These are phyloP conservation scores for Mirza zaza DNA, from an alignment of 2,113 vertebrate species.

Conservation along the genomic window DNA sequence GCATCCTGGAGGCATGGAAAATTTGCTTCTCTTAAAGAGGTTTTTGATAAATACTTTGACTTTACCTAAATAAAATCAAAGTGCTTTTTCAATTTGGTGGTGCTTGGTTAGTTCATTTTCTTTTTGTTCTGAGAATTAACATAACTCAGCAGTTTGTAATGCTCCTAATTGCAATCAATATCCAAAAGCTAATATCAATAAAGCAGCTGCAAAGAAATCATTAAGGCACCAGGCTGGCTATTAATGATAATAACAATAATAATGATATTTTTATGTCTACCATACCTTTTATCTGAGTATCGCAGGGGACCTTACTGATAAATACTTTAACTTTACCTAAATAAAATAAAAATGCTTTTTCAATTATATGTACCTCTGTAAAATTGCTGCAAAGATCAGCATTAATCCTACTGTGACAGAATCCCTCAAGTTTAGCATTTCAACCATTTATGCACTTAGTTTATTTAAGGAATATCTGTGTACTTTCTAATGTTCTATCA, in stretches of 20 bases:
- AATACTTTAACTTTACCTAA: neutral
- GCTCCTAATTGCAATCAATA: neutral
- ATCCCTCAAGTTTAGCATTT: neutral
- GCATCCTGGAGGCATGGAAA: neutral
- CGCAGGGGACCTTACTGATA: neutral
- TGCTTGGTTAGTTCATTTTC: neutral
- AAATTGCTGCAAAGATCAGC: neutral
- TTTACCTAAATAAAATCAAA: neutral
- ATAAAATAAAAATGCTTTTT: neutral
- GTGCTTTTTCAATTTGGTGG: neutral
- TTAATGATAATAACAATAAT: neutral
- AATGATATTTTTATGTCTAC: neutral
- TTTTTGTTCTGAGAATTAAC: neutral
- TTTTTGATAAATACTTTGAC: neutral
- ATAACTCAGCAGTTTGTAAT: neutral
- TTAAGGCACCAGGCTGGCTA: neutral
- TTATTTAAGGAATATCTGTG: constrained; percentile 35
- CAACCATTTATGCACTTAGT: neutral
- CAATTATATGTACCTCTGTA: neutral
- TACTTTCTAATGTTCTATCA: constrained; percentile 5
- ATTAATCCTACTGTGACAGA: neutral
- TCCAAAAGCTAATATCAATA: neutral
- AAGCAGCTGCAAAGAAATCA: constrained; percentile 38
- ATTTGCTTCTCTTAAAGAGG: neutral
- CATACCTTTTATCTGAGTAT: neutral